Base-by-base conservation (phyloP, 2,888 invertebrate genomes). In the Osmoderma eremita region DNA sequence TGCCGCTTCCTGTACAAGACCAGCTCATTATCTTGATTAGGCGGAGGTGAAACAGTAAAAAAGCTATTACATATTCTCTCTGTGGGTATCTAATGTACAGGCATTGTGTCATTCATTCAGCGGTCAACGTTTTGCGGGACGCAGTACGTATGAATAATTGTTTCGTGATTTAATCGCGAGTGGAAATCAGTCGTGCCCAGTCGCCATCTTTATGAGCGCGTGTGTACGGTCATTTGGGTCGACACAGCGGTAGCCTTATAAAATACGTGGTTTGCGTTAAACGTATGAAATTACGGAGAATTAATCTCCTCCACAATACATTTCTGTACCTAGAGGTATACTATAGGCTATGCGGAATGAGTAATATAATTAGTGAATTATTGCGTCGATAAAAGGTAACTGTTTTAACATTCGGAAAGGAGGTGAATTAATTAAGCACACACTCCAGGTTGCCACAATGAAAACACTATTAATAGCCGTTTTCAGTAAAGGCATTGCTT, bases 101-200 rank as follows among this genome's bases (percentile, higher is more conserved):
- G 20, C 20, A 48, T 20, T 48, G 18, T 48, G 48, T 48, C 48
- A 48, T 30, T 30, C 30, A 30, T 30, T 30, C 30, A 48, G 48
- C 45, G 45, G 18, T 20, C n/a, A 20, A 18, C 48, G 20, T 48
- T 48, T 48, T 48, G 20, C 20, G 48, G n/a, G 20, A 18, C 18
- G n/a, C 48, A 48, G 17, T 48, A 15, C 20, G 20, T 20, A 48
- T 48, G 48, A 48, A 48, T 48, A 48, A 48, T 48, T 48, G 48
- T 48, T 20, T 12, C 20, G 20, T 30, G 48, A 48, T 48, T 12
- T 48, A 48, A 48, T 48, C 48, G 17, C 30, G 30, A 30, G 1
- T 48, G 48, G 20, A 18, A 48, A 48, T 48, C 18, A 48, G 20
- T 20, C 20, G 20, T 48, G 12, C 3, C 30, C 30, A 48, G 48